Conservation (phyloP, 2,113 vertebrate species). For the Chroicocephalus ridibundus region DNA sequence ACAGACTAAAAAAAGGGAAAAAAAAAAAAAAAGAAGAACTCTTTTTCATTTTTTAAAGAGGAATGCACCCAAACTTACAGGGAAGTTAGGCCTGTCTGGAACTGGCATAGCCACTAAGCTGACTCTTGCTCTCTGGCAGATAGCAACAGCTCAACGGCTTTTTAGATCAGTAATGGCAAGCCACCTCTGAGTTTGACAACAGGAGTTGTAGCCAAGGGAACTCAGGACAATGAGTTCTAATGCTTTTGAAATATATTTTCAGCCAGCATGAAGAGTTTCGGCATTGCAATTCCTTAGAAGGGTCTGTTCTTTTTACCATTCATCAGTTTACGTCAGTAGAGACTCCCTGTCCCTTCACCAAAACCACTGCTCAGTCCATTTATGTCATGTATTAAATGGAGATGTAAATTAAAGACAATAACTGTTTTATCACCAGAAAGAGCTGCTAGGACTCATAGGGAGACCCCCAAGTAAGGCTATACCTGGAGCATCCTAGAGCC, state of each 20-base stretch:
- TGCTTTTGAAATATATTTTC: not conserved
- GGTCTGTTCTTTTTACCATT: not conserved
- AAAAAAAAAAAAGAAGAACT: not conserved
- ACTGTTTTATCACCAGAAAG: not conserved
- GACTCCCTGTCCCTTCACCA: not conserved
- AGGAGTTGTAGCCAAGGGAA: not conserved
- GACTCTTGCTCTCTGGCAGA: not conserved
- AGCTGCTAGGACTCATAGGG: not conserved
- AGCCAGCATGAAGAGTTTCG: not conserved
- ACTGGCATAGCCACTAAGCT: not conserved
- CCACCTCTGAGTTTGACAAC: not conserved
- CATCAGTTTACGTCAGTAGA: not conserved
- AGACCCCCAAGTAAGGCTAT: not conserved
- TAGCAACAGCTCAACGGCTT: not conserved
- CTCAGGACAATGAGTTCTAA: not conserved
- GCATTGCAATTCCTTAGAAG: not conserved
- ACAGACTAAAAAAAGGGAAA: not conserved
- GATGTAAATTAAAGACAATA: not conserved
- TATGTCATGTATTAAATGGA: not conserved
- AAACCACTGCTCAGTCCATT: not conserved
- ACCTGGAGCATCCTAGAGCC: not conserved
- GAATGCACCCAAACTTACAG: accelerated
- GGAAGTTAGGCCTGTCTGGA: not conserved
- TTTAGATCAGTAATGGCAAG: not conserved
- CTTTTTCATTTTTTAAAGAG: not conserved